These are phyloP conservation scores for Heliconius hermathena DNA, from an alignment of 1,140 invertebrate genomes.

Conservation along the genomic window DNA sequence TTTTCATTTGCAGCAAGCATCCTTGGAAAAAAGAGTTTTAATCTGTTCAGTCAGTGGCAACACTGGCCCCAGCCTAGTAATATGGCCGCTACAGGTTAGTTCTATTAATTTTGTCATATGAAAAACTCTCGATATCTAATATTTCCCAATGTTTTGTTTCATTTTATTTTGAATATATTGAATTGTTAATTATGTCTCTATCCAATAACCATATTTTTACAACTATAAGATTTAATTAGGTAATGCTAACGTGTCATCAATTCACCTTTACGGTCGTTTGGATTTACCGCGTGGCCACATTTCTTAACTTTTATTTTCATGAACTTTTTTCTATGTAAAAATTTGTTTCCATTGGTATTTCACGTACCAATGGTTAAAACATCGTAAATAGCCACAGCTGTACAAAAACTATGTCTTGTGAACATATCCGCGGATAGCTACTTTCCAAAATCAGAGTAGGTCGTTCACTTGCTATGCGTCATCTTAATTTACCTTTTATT, in stretches of 20 bases:
- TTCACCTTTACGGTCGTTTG: constrained; percentile 78
- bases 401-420: constrained; percentile 45
- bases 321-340: constrained; percentile 30
- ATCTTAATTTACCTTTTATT: constrained; percentile 53
- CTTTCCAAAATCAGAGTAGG: constrained; percentile 75
- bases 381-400: not conserved
- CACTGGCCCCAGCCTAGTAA: constrained; percentile 77
- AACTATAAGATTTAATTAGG: constrained; percentile 34
- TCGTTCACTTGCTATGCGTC: constrained; percentile 77
- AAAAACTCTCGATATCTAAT: constrained; percentile 57
- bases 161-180: constrained; percentile 44
- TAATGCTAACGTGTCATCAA: constrained; percentile 79
- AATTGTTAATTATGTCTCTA: constrained; percentile 14
- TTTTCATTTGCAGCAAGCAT: constrained; percentile 32
- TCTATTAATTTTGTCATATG: constrained; percentile 77
- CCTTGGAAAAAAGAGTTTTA: constrained; percentile 23
- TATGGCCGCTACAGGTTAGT: constrained; percentile 82
- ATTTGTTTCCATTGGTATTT: not conserved
- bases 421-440: constrained; percentile 60
- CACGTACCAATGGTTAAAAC: constrained; percentile 22
- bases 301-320: constrained; percentile 65
- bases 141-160: constrained; percentile 49
- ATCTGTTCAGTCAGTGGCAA: constrained; percentile 64
- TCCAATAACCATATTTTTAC: constrained; percentile 26
- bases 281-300: constrained; percentile 82